A percentile compares a stretch with the other conserved stretches of the same genome.
Evolutionary conservation across 2,113 vertebrate species (phyloP).

Genomic region (Chaetops frenatus): DNA sequence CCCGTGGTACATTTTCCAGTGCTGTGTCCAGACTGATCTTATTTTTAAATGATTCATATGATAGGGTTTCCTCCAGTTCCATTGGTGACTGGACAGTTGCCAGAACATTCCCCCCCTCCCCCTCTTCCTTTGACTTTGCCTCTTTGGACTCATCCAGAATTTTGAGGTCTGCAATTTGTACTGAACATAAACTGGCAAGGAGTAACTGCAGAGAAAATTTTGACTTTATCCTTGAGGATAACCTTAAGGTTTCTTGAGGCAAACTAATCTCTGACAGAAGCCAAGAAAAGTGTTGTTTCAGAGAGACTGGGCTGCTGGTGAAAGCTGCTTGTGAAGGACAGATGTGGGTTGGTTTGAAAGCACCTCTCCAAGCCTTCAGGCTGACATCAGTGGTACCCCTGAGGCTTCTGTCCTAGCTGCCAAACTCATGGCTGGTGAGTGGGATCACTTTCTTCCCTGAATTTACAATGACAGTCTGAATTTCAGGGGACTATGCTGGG

Average conservation of each 20-base stretch:
- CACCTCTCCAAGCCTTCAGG: background rate
- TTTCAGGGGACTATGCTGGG: background rate
- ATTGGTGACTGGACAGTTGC: slow-evolving; percentile 36
- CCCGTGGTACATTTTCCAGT: slow-evolving; percentile 65
- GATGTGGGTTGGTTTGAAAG: background rate
- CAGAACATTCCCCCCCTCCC: background rate
- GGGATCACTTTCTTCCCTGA: background rate
- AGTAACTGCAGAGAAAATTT: background rate
- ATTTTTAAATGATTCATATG: slow-evolving; percentile 59
- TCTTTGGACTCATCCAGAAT: slow-evolving; percentile 23
- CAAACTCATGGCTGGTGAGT: background rate
- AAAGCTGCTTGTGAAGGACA: background rate
- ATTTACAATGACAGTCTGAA: background rate
- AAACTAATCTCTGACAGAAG: background rate
- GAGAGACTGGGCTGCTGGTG: background rate
- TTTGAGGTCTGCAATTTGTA: slow-evolving; percentile 17
- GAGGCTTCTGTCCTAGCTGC: background rate
- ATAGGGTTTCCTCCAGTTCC: slow-evolving; percentile 59
- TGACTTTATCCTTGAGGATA: background rate
- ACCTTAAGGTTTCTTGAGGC: background rate
- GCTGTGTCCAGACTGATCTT: slow-evolving; percentile 54
- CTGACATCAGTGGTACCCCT: background rate
- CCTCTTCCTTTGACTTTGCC: background rate
- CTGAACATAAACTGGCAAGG: background rate
- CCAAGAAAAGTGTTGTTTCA: background rate